phyloP scores from a whole-genome alignment of 1,140 invertebrate genomes.

The Musca domestica region DNA sequence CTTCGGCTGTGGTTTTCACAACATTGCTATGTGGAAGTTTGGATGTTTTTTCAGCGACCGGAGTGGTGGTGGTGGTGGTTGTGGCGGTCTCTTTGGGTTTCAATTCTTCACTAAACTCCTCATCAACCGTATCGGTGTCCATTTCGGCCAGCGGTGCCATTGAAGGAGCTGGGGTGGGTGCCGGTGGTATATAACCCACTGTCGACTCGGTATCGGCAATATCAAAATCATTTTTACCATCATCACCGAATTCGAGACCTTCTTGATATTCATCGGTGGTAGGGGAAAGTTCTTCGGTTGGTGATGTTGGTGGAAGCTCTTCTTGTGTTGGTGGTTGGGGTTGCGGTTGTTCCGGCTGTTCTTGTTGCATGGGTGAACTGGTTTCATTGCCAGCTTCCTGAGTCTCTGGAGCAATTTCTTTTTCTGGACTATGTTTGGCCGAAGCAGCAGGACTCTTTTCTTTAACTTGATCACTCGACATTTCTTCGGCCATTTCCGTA shows the following conservation, averaged over 20 bases:
- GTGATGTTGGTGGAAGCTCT: slow-evolving; percentile 18
- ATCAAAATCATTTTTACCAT: slow-evolving; percentile 39
- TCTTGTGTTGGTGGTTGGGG: slow-evolving; percentile 13
- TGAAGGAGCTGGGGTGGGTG: slow-evolving; percentile 42
- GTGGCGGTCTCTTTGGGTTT: not conserved
- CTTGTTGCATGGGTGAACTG: not conserved
- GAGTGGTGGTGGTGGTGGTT: not conserved
- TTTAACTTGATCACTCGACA: too few species aligned
- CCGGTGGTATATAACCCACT: slow-evolving; percentile 43
- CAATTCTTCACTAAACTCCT: slow-evolving; percentile 54
- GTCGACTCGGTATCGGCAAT: slow-evolving; percentile 34
- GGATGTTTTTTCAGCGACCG: slow-evolving; percentile 14
- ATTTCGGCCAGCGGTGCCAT: slow-evolving; percentile 64
- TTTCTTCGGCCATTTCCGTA: not conserved
- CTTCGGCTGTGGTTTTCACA: slow-evolving; percentile 31
- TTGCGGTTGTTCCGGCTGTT: not conserved
- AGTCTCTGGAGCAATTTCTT: not conserved
- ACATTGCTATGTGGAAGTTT: slow-evolving; percentile 18
- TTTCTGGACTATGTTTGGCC: slow-evolving; percentile 7
- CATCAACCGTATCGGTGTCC: slow-evolving; percentile 64
- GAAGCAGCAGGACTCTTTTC: not conserved
- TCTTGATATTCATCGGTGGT: slow-evolving; percentile 51
- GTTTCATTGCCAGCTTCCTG: too few species aligned
- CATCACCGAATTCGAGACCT: slow-evolving; percentile 37
- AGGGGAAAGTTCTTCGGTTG: slow-evolving; percentile 40